Percentiles rank a stretch among this genome's conserved stretches.
These are phyloP conservation scores for Labeo rohita DNA, from an alignment of 2,113 vertebrate species.

Conservation along the genomic window DNA sequence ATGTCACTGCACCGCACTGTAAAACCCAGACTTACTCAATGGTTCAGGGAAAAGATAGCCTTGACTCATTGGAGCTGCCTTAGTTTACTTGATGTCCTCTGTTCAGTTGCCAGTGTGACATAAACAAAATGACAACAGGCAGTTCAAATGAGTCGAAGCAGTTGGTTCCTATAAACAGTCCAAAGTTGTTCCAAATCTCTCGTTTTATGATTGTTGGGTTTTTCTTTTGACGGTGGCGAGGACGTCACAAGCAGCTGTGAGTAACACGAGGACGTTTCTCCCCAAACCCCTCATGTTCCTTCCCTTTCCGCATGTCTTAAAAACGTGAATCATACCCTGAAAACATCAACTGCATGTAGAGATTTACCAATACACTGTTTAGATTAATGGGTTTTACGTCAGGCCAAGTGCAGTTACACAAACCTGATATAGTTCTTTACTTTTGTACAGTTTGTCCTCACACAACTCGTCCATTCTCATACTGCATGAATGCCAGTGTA, in stretches of 20 bases:
- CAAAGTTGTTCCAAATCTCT: neutral
- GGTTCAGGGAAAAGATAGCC: neutral
- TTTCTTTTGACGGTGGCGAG: neutral
- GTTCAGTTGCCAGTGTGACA: neutral
- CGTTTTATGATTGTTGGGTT: slow-evolving; percentile 6
- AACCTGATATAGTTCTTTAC: neutral
- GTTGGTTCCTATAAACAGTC: slow-evolving; percentile 18
- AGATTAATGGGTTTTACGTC: neutral
- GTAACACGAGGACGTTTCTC: neutral
- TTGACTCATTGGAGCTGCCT: slow-evolving; percentile 30
- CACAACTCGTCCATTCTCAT: neutral
- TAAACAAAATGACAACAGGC: slow-evolving; percentile 33
- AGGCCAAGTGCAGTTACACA: slow-evolving; percentile 3
- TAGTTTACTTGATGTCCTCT: slow-evolving; percentile 5
- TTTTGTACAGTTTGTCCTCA: neutral
- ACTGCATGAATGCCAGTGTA: neutral
- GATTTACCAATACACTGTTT: slow-evolving; percentile 2
- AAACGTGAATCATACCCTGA: slow-evolving; percentile 10
- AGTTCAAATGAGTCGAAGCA: neutral
- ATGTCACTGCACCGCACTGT: neutral
- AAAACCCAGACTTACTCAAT: slow-evolving; percentile 7
- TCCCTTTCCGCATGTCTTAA: neutral
- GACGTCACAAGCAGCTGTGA: slow-evolving; percentile 30
- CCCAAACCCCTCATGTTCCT: neutral
- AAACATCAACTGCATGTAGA: neutral